A percentile compares a stretch with the other conserved stretches of the same genome.
phyloP scores from a whole-genome alignment of 1,140 invertebrate species.

The Dermatophagoides farinae region DNA sequence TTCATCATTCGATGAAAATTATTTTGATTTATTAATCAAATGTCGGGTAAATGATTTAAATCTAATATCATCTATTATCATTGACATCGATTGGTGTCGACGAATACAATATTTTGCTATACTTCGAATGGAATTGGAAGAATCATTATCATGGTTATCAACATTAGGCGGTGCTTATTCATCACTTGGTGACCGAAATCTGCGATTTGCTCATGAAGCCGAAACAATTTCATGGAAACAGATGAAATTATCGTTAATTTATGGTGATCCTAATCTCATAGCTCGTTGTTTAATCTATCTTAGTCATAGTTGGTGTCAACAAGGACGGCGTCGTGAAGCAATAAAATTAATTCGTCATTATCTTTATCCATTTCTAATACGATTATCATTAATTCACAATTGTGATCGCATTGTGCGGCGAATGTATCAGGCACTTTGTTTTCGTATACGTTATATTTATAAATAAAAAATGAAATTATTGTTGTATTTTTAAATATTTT shows the following conservation, averaged over 20 bases:
- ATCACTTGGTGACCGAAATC: slow-evolving; percentile 62
- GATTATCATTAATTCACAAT: not conserved
- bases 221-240: slow-evolving; percentile 65
- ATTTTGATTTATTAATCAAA: too few species aligned
- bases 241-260: slow-evolving; percentile 47
- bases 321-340: slow-evolving; percentile 25
- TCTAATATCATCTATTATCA: too few species aligned
- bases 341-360: not conserved
- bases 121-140: slow-evolving; percentile 44
- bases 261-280: slow-evolving; percentile 54
- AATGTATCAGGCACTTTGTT: slow-evolving; percentile 13
- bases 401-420: slow-evolving; percentile 9
- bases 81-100: too few species aligned
- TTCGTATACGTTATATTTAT: slow-evolving; percentile 3
- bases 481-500: too few species aligned
- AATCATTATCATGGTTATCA: slow-evolving; percentile 80
- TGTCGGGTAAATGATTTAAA: too few species aligned
- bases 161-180: slow-evolving; percentile 86
- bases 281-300: slow-evolving; percentile 60
- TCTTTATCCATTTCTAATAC: slow-evolving; percentile 9
- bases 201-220: slow-evolving; percentile 54
- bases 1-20: too few species aligned
- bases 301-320: slow-evolving; percentile 67
- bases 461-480: not conserved
- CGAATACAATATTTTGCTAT: slow-evolving; percentile 15